Conservation (phyloP, 1,140 invertebrate species). For the Aphis gossypii region DNA sequence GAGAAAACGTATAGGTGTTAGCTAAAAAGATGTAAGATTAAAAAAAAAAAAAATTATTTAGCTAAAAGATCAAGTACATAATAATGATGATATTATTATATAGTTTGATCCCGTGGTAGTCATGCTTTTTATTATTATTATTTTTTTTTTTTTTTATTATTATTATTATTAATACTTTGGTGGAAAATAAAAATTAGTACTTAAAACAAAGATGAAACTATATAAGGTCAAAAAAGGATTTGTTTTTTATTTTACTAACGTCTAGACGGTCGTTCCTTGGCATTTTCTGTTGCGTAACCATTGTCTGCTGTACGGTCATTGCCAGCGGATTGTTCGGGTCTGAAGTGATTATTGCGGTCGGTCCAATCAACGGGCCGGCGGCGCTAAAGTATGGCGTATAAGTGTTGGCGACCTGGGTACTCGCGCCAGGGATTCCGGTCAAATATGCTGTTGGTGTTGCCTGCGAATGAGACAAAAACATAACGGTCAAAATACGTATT, state of each 20-base stretch:
- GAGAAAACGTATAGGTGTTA: neutral
- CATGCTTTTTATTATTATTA: neutral
- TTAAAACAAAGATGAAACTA: neutral
- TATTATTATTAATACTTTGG: neutral
- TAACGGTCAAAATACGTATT: neutral
- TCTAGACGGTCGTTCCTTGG: conserved; percentile 93
- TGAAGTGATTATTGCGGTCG: conserved; percentile 78
- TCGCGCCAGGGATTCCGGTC: conserved; percentile 76
- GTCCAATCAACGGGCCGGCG: conserved; percentile 80
- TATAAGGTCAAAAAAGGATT: neutral
- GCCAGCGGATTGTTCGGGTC: conserved; percentile 79
- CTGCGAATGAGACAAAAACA: conserved; percentile 66
- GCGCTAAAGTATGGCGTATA: conserved; percentile 88
- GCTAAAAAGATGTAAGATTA: neutral
- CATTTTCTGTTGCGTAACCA: conserved; percentile 89
- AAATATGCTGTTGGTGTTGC: conserved; percentile 88
- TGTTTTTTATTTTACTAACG: conserved; percentile 70
- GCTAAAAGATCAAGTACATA: neutral
- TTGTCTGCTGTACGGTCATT: conserved; percentile 81
- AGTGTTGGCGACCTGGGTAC: conserved; percentile 75
- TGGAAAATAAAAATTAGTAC: neutral
- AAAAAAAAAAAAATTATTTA: neutral
- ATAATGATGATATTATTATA: neutral
- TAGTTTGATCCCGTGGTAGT: neutral
- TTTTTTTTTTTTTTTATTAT: neutral